phyloP scores from a whole-genome alignment of 2,113 vertebrate species.

The Psephotus haematonotus region DNA sequence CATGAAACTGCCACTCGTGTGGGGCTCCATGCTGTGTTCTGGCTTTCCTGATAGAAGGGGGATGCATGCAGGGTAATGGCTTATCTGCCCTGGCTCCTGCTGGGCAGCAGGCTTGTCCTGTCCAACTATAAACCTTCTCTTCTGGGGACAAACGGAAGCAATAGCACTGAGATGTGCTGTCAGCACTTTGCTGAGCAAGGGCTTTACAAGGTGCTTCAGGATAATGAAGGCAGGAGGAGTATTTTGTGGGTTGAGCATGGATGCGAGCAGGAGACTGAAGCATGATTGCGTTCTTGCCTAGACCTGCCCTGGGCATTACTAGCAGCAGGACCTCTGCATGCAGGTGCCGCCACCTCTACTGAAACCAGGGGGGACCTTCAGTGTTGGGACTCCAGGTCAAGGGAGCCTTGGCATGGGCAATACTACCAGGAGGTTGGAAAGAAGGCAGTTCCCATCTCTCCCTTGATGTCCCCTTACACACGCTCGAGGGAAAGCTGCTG shows the following conservation, averaged over 20 bases:
- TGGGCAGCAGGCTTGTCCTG: not conserved
- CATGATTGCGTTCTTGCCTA: rapidly evolving
- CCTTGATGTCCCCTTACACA: not conserved
- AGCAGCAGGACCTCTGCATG: not conserved
- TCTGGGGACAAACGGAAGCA: not conserved
- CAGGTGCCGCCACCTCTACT: not conserved
- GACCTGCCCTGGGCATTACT: not conserved
- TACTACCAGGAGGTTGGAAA: not conserved
- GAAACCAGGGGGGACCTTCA: not conserved
- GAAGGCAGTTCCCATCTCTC: not conserved
- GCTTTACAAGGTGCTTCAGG: not conserved
- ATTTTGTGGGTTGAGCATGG: not conserved
- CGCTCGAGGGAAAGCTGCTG: not conserved
- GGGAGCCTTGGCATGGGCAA: not conserved
- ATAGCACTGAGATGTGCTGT: not conserved
- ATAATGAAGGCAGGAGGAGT: not conserved
- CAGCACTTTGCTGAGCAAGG: not conserved
- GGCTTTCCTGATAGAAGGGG: not conserved
- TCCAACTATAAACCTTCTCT: not conserved
- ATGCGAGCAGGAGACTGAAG: not conserved
- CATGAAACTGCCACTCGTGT: rapidly evolving
- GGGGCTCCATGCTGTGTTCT: not conserved
- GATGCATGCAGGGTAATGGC: not conserved
- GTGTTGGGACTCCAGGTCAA: not conserved
- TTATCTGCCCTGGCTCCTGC: not conserved